Base-by-base conservation (phyloP, 1,140 invertebrate genomes). In the Eulimnadia texana region DNA sequence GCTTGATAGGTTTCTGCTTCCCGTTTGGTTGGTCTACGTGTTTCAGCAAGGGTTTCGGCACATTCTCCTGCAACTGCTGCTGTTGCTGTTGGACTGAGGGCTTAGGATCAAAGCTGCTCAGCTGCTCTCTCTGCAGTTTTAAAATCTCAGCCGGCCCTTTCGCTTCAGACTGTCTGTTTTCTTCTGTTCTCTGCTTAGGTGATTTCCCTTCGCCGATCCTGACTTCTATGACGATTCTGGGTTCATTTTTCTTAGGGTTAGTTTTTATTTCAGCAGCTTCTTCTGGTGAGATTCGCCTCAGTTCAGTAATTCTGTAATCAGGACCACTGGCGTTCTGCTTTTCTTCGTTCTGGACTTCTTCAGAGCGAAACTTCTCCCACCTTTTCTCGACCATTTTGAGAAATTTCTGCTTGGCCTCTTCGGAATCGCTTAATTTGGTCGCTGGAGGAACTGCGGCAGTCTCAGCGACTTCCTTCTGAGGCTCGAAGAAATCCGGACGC, bases 401-500 rank as follows among this genome's bases (percentile, higher is more conserved):
- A 54, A 77, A 77, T 28, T 70, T 70, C 59, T 70, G 60, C 49
- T 67, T 69, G 16, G 69, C 68, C 47, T 68, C 70, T 67, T 77
- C 74, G 58, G 75, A 72, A 70, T 76, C 72, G 53, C 70, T 66
- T 70, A 65, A 80, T 50, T 47, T 23, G 9, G 61, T 81, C 64
- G 83, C 83, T n/a, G 63, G 83, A 84, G 59, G 25, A 2, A 19
- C 23, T 50, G 20, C 13, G 60, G n/a, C 77, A 72, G 69, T 79
- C 84, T 63, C 85, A n/a, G n/a, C n/a, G n/a, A n/a, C 83, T 64
- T 85, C 84, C 49, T 79, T 71, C 0, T 83, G 80, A 0, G 83
- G 76, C 58, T 88, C 85, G 66, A 84, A 88, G 68, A 88, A 88
- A 68, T 88, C 85, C 0, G 85, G 84, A 11, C 85, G 74, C 56